Percentiles rank a stretch among this genome's conserved stretches.
phyloP scores from a whole-genome alignment of 2,888 invertebrate species.

The Falcaria lacertinaria region DNA sequence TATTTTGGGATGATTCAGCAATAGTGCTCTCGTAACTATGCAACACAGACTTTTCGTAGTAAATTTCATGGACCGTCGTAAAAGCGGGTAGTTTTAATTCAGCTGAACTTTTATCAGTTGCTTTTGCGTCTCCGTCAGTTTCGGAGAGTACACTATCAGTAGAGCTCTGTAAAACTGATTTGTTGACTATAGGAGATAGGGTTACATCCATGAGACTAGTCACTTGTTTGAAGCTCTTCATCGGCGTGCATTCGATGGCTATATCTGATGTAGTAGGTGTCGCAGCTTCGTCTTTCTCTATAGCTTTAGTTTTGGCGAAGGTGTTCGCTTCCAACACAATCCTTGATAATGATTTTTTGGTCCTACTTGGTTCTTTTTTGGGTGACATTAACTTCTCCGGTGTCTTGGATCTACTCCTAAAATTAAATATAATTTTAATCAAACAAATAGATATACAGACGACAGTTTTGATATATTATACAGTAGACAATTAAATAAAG shows the following conservation, averaged over 20 bases:
- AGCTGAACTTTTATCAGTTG: constrained; percentile 23
- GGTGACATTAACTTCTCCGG: constrained; percentile 66
- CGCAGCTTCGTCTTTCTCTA: constrained; percentile 40
- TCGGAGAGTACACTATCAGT: constrained; percentile 44
- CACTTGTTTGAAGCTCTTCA: constrained; percentile 49
- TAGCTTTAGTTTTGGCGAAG: constrained; percentile 56
- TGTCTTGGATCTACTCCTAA: constrained; percentile 63
- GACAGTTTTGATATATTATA: too few species aligned
- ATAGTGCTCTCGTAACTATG: constrained; percentile 46
- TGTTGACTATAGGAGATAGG: constrained; percentile 64
- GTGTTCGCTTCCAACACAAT: constrained; percentile 68
- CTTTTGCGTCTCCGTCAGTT: constrained; percentile 32
- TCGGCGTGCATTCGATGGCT: constrained; percentile 59
- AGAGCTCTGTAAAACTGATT: constrained; percentile 60
- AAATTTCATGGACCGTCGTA: constrained; percentile 44
- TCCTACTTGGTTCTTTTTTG: constrained; percentile 45
- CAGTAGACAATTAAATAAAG: too few species aligned
- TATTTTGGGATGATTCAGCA: constrained; percentile 33
- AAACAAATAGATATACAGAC: too few species aligned
- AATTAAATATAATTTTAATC: neutral
- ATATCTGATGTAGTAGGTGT: constrained; percentile 29
- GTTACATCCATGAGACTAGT: constrained; percentile 58
- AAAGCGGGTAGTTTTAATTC: constrained; percentile 42
- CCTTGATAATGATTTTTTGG: constrained; percentile 61
- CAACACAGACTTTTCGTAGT: constrained; percentile 53